Conservation (phyloP, 2,888 invertebrate species). For the Rutpela maculata region DNA sequence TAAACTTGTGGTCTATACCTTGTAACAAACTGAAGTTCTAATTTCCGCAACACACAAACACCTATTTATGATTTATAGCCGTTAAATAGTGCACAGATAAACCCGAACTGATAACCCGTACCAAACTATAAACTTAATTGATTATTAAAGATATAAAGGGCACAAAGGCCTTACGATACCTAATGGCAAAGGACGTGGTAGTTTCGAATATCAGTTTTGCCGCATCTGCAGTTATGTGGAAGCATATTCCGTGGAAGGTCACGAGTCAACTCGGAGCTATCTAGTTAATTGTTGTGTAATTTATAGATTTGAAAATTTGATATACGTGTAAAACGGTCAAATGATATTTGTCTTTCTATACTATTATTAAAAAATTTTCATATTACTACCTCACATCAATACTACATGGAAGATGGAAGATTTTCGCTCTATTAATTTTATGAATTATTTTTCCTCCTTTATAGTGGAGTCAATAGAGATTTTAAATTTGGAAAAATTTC, state of each 20-base stretch:
- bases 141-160: conserved; percentile 60
- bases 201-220: conserved; percentile 46
- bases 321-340: not conserved
- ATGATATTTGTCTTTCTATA: not conserved
- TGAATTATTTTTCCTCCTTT: no score
- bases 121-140: conserved; percentile 54
- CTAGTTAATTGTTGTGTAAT: conserved; percentile 1
- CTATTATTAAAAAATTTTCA: no score
- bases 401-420: no score
- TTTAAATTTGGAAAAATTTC: no score
- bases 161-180: conserved; percentile 46
- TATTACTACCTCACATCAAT: no score
- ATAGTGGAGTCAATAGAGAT: no score
- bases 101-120: conserved; percentile 47
- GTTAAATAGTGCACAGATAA: conserved; percentile 60
- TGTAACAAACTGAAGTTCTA: conserved; percentile 43
- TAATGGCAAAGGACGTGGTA: conserved; percentile 49
- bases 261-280: conserved; percentile 2
- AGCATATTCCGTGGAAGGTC: not conserved
- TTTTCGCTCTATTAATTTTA: no score
- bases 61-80: conserved; percentile 54
- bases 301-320: not conserved
- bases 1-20: conserved; percentile 38
- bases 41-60: conserved; percentile 54
- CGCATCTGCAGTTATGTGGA: conserved; percentile 19